Percentiles rank a stretch among this genome's conserved stretches.
phyloP scores from a whole-genome alignment of 2,888 invertebrate species.

The Unio delphinus region DNA sequence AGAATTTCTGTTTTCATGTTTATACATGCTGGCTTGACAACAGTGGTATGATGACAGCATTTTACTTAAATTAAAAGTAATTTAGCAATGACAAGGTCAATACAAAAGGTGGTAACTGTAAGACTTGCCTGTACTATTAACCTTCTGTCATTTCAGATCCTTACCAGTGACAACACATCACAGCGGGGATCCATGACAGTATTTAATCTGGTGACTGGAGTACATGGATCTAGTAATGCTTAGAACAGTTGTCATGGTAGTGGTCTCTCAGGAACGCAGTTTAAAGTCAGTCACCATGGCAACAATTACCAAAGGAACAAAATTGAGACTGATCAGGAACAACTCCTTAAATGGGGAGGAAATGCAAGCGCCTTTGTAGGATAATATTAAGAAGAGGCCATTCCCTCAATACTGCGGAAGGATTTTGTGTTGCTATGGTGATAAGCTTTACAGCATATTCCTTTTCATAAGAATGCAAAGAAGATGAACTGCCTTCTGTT shows the following conservation, averaged over 20 bases:
- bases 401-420: too few species aligned
- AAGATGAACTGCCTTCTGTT: too few species aligned
- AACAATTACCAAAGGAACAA: not conserved
- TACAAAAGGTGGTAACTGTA: too few species aligned
- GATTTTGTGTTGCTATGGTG: too few species aligned
- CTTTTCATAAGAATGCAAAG: too few species aligned
- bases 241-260: constrained; percentile 1
- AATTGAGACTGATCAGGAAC: not conserved
- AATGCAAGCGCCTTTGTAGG: too few species aligned
- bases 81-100: too few species aligned
- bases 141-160: constrained; percentile 25
- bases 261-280: not conserved
- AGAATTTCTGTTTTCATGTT: constrained; percentile 4
- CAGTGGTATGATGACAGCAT: not conserved
- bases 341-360: too few species aligned
- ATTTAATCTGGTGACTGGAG: constrained; percentile 35
- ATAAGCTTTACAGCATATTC: too few species aligned
- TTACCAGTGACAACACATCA: constrained; percentile 28
- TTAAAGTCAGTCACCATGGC: constrained; percentile 5
- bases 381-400: too few species aligned
- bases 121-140: too few species aligned
- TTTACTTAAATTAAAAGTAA: not conserved
- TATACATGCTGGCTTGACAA: constrained; percentile 1
- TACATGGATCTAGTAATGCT: constrained; percentile 30
- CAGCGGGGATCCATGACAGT: constrained; percentile 41